phyloP scores from a whole-genome alignment of 2,113 vertebrate species.

The Protobothrops mucrosquamatus region DNA sequence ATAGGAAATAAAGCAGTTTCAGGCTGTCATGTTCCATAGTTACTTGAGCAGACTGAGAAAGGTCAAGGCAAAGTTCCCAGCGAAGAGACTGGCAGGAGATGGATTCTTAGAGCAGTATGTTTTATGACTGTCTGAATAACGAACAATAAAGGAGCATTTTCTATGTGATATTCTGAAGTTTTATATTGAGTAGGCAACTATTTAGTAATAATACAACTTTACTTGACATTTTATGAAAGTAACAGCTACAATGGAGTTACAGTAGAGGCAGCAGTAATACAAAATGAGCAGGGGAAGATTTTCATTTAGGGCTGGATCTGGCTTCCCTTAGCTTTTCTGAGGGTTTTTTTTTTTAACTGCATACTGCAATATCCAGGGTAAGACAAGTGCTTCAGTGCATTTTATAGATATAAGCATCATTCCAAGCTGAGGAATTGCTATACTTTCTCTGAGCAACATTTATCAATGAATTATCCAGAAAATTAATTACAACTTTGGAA shows the following conservation, averaged over 20 bases:
- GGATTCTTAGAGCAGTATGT: neutral
- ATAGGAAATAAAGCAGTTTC: neutral
- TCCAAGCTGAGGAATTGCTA: neutral
- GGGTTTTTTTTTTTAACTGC: neutral
- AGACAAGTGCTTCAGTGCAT: neutral
- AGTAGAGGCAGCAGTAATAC: neutral
- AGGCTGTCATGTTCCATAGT: neutral
- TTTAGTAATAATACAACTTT: neutral
- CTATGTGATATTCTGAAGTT: neutral
- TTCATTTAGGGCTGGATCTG: neutral
- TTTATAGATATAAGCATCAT: neutral
- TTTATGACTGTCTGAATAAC: neutral
- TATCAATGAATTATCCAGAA: conserved; percentile 47
- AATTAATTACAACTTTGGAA: conserved; percentile 56
- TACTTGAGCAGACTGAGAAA: neutral
- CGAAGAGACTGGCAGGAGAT: neutral
- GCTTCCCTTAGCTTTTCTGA: too few species aligned
- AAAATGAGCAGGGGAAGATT: neutral
- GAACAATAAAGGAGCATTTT: neutral
- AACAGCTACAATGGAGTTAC: neutral
- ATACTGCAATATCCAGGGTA: neutral
- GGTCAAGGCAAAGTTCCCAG: neutral
- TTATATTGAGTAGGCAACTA: neutral
- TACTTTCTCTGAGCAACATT: conserved; percentile 32
- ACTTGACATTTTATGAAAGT: neutral